These are phyloP conservation scores for Pegoplata infirma DNA, from an alignment of 2,888 invertebrate genomes.

Conservation along the genomic window DNA sequence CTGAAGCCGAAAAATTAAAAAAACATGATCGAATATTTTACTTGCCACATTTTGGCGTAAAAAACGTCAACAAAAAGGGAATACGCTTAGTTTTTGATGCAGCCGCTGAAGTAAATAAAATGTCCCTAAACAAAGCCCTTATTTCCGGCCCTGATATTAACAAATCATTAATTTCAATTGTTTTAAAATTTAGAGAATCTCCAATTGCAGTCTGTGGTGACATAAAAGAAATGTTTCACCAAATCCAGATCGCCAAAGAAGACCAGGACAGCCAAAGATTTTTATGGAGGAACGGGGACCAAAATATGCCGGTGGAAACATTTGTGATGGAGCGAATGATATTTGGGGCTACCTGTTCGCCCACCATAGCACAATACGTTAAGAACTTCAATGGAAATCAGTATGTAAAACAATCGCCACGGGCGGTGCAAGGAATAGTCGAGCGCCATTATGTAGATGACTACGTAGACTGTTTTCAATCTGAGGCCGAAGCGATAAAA, in stretches of 20 bases:
- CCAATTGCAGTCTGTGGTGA: constrained; percentile 68
- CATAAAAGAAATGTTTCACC: constrained; percentile 72
- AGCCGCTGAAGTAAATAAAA: constrained; percentile 63
- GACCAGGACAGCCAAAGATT: constrained; percentile 67
- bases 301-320: not conserved
- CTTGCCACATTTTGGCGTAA: constrained; percentile 51
- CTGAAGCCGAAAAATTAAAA: constrained; percentile 3
- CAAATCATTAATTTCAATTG: constrained; percentile 64
- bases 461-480: constrained; percentile 40
- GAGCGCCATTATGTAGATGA: constrained; percentile 41
- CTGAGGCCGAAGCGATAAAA: constrained; percentile 21
- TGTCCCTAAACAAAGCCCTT: constrained; percentile 66
- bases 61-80: constrained; percentile 1
- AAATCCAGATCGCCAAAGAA: constrained; percentile 65
- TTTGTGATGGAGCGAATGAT: constrained; percentile 44
- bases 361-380: constrained; percentile 45
- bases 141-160: constrained; percentile 67
- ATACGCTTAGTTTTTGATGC: constrained; percentile 70
- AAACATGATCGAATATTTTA: constrained; percentile 28
- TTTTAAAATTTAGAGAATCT: constrained; percentile 68
- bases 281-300: constrained; percentile 61
- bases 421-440: constrained; percentile 17
- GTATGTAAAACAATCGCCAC: not conserved
- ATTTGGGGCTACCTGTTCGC: constrained; percentile 38
- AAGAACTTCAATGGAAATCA: constrained; percentile 37